Evolutionary conservation across 1,140 invertebrate species (phyloP).

Genomic region (Trichogramma pretiosum): DNA sequence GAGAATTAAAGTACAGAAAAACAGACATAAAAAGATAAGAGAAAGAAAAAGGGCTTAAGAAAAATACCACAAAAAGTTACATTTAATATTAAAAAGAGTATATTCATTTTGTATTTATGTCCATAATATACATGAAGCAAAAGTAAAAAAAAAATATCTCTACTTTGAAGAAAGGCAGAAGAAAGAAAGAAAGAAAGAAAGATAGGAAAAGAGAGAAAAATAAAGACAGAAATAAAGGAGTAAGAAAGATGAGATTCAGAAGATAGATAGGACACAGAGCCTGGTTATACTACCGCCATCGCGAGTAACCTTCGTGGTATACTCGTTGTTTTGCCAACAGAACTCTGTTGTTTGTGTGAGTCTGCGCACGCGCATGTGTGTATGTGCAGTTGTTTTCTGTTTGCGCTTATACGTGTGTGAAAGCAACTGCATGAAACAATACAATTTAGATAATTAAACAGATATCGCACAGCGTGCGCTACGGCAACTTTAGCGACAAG

Average conservation of each 20-base stretch:
- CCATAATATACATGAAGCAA: too few relatives aligned
- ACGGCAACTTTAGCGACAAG: background rate
- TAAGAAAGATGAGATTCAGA: conserved; percentile 16
- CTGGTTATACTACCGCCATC: conserved; percentile 9
- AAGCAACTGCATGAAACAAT: conserved; percentile 21
- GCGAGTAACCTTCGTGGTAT: too few relatives aligned
- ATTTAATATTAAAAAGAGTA: too few relatives aligned
- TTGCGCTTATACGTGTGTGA: background rate
- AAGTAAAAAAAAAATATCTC: background rate
- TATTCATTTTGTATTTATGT: too few relatives aligned
- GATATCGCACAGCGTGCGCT: conserved; percentile 20
- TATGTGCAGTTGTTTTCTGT: too few relatives aligned
- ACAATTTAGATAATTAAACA: conserved; percentile 36
- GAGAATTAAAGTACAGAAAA: conserved; percentile 6
- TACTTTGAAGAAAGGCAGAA: background rate
- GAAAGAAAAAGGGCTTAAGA: too few relatives aligned
- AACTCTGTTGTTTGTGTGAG: too few relatives aligned
- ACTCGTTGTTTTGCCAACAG: too few relatives aligned
- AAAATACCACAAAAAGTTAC: too few relatives aligned
- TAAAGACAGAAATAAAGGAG: background rate
- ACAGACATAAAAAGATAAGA: conserved; percentile 1
- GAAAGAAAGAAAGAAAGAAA: background rate
- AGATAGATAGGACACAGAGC: conserved; percentile 7
- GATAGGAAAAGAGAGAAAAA: conserved; percentile 3
- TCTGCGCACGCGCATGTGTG: too few relatives aligned